Evolutionary conservation across 2,113 vertebrate species (phyloP).

Genomic region (Nicator chloris): DNA sequence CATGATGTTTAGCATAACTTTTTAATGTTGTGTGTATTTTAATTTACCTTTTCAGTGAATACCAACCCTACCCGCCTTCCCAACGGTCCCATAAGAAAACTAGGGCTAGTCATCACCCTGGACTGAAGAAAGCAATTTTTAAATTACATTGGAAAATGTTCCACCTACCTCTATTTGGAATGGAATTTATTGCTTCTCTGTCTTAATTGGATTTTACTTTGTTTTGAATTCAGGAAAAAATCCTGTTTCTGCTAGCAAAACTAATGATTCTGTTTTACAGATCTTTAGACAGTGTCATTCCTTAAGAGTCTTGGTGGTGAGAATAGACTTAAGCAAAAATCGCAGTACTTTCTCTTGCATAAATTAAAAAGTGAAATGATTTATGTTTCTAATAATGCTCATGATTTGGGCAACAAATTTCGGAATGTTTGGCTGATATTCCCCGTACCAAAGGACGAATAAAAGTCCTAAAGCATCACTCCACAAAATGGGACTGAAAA

Average conservation of each 20-base stretch:
- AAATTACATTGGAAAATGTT: neutral
- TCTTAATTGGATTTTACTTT: neutral
- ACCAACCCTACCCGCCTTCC: neutral
- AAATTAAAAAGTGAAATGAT: neutral
- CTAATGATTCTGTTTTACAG: neutral
- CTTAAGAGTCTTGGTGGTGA: neutral
- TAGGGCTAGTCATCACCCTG: neutral
- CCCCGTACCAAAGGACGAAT: neutral
- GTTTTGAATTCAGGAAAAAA: neutral
- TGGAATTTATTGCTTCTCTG: neutral
- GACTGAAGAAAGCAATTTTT: neutral
- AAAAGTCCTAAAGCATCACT: neutral
- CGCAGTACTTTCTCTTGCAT: neutral
- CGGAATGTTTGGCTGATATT: neutral
- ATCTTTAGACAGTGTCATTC: neutral
- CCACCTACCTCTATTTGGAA: neutral
- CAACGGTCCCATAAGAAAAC: neutral
- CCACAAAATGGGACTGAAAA: neutral
- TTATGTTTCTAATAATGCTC: neutral
- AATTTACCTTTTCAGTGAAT: neutral
- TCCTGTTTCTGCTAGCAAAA: neutral
- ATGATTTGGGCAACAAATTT: neutral
- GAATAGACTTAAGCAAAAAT: neutral
- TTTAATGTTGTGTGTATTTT: constrained; percentile 16
- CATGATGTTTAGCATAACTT: constrained; percentile 43